Base-by-base conservation (phyloP, 30 jellyfish, hydroid and myxozoan species). In the Aurelia sp. region DNA sequence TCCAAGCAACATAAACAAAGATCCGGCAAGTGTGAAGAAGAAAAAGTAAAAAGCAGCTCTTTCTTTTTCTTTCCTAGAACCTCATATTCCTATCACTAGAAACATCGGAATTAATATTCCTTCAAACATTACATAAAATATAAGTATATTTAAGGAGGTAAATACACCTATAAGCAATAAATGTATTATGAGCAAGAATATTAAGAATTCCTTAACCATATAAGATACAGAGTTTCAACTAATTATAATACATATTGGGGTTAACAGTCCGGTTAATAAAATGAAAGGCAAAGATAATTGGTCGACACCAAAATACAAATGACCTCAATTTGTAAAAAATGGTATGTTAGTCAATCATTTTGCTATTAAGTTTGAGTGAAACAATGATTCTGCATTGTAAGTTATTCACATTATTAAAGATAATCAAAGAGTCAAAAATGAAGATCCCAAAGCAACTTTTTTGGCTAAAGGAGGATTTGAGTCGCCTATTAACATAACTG, bases 11-110 rank as follows among this genome's bases (percentile, higher is more conserved):
- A 91, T 84, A 27, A 85, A 19, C 13, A 91, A 40, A 20, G 96
- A 84, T 0, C 96, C 96, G 15, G 53, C 83, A 55, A 83, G 67
- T 4, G 97, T 91, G 40, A 55, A 91, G 41, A 84, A 84, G 51
- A 91, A 91, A 50, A 91, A 85, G 62, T 91, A 74, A 62, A 72
- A 84, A 0, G 97, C 92, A 13, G 97, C 96, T 55, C 78, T 84
- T 20, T 70, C 81, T 50, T 78, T 84, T 67, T 91, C 92, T 84
- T 59, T 90, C 67, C 97, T 66, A 0, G 94, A 82, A 16, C 97
- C 95, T 35, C 95, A 85, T n/a, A 85, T n/a, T 3, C 95, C 97
- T 53, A 76, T 83, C 16, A 91, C 64, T 41, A 90, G 5, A 50
- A 82, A 91, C 89, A 91, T 77, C 21, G 96, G 98, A 0, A 91